phyloP scores from a whole-genome alignment of 1,140 invertebrate species.

The Oryctes rhinoceros region DNA sequence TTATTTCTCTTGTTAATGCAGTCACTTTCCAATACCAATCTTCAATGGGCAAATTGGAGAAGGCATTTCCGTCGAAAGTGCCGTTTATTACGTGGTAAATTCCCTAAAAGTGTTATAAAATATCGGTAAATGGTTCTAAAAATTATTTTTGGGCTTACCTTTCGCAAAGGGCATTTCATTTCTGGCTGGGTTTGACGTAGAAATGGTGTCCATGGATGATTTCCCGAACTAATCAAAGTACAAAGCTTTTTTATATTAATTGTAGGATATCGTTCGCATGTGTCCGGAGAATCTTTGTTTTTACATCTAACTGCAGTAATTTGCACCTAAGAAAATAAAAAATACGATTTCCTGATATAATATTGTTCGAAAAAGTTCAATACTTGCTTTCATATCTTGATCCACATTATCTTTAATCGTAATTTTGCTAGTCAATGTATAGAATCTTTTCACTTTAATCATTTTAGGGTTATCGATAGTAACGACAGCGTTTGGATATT shows the following conservation, averaged over 20 bases:
- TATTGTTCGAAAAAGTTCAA: background rate
- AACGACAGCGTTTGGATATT: conserved; percentile 7
- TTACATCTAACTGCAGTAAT: conserved; percentile 20
- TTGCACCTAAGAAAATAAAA: background rate
- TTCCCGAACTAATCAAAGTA: background rate
- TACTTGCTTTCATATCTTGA: conserved; percentile 7
- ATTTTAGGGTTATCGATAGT: background rate
- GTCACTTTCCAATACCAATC: conserved; percentile 45
- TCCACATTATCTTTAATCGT: background rate
- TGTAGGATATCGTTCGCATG: conserved; percentile 43
- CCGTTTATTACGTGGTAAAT: conserved; percentile 41
- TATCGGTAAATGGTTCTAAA: background rate
- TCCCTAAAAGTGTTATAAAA: conserved; percentile 38
- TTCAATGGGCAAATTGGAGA: conserved; percentile 36
- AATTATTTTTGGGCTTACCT: conserved; percentile 27
- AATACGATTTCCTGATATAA: background rate
- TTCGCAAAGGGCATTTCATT: conserved; percentile 41
- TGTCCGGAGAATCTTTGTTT: conserved; percentile 42
- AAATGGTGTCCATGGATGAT: conserved; percentile 40
- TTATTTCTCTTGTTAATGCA: conserved; percentile 30
- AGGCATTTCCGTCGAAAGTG: conserved; percentile 43
- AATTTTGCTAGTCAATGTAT: background rate
- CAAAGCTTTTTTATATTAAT: conserved; percentile 40
- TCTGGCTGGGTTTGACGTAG: conserved; percentile 24
- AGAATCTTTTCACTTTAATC: conserved; percentile 3